phyloP scores from a whole-genome alignment of 2,113 vertebrate species.

The Petromus typicus region DNA sequence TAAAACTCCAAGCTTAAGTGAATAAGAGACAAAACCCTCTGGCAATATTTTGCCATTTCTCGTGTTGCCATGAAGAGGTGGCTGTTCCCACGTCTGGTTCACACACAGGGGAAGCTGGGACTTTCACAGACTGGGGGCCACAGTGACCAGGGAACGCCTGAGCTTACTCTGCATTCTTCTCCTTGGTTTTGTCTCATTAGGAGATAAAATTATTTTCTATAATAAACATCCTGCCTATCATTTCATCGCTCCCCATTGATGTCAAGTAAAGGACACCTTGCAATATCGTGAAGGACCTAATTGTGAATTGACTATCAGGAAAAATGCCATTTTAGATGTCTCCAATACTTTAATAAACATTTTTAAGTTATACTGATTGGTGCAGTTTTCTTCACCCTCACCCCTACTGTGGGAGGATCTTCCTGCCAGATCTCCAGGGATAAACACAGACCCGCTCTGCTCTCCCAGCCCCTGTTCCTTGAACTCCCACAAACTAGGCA shows the following conservation, averaged over 20 bases:
- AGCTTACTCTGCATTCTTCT: conserved; percentile 45
- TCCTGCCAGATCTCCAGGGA: conserved; percentile 2
- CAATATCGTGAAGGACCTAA: conserved; percentile 5
- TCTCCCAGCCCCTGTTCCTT: conserved; percentile 69
- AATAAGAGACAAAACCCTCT: conserved; percentile 49
- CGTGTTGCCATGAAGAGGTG: conserved; percentile 30
- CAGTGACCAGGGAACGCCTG: background rate
- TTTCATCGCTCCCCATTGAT: conserved; percentile 26
- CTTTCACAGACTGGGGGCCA: conserved; percentile 39
- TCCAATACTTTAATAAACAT: conserved; percentile 48
- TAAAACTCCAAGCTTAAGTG: conserved; percentile 51
- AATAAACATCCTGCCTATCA: conserved; percentile 29
- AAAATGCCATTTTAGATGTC: conserved; percentile 6
- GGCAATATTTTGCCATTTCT: conserved; percentile 66
- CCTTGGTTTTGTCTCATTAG: background rate
- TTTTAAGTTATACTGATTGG: conserved; percentile 52
- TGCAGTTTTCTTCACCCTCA: conserved; percentile 45
- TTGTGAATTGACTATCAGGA: background rate
- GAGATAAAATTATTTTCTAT: background rate
- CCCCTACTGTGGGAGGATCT: conserved; percentile 41
- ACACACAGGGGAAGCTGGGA: background rate
- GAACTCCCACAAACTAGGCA: conserved; percentile 76
- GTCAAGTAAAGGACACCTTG: conserved; percentile 28
- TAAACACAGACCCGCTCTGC: conserved; percentile 53
- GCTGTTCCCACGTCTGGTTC: conserved; percentile 52